These are phyloP conservation scores for Dinocampus coccinellae DNA, from an alignment of 2,888 invertebrate species.

Conservation along the genomic window DNA sequence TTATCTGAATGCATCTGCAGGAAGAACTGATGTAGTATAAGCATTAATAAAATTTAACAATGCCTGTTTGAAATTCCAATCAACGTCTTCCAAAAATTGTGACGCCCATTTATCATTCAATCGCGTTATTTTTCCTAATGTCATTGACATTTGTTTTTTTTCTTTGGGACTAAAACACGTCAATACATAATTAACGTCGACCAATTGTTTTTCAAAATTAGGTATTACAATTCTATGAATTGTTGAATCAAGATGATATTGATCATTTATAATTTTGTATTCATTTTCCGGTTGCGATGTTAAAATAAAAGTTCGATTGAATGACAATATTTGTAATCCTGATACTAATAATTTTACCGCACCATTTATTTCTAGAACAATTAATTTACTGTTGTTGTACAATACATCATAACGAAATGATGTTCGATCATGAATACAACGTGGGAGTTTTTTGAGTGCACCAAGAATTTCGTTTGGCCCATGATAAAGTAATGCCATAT, in stretches of 20 bases:
- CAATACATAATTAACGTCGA: conserved; percentile 38
- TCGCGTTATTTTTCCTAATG: conserved; percentile 49
- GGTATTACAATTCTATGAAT: conserved; percentile 41
- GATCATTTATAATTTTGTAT: conserved; percentile 78
- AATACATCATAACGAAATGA: conserved; percentile 68
- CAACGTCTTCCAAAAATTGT: conserved; percentile 49
- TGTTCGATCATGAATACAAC: conserved; percentile 71
- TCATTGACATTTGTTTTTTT: conserved; percentile 46
- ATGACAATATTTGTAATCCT: conserved; percentile 69
- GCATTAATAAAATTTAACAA: conserved; percentile 50
- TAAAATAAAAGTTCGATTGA: conserved; percentile 74
- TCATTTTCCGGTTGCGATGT: conserved; percentile 69
- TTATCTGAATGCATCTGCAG: conserved; percentile 45
- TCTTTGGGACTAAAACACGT: conserved; percentile 47
- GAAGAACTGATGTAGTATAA: conserved; percentile 48
- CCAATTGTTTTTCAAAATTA: conserved; percentile 39
- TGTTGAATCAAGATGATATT: conserved; percentile 72
- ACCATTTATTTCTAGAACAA: conserved; percentile 72
- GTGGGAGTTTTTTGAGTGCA: conserved; percentile 68
- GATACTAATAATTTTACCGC: conserved; percentile 69
- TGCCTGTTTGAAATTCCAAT: conserved; percentile 54
- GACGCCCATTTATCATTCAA: conserved; percentile 52
- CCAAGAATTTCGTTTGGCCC: conserved; percentile 58
- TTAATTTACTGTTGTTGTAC: conserved; percentile 44
- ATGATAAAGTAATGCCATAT: conserved; percentile 49